These are phyloP conservation scores for Chiroxiphia lanceolata DNA, from an alignment of 2,797 vertebrate species.

Conservation along the genomic window DNA sequence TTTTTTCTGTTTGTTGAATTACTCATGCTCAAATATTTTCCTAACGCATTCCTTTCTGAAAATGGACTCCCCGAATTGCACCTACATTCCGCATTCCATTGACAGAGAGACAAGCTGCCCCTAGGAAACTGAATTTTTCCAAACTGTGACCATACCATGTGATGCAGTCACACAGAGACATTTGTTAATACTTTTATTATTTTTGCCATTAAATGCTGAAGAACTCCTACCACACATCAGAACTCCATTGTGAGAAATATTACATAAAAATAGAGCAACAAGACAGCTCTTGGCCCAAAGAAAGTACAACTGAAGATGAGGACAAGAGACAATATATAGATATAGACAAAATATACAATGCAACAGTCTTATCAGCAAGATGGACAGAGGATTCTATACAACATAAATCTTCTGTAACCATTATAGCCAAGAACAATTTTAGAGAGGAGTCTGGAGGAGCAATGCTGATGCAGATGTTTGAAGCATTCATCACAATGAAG, in stretches of 20 bases:
- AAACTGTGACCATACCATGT: neutral
- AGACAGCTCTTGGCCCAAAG: neutral
- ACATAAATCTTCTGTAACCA: neutral
- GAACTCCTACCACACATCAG: neutral
- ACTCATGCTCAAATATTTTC: constrained; percentile 26
- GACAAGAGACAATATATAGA: neutral
- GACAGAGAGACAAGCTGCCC: neutral
- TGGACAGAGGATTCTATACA: neutral
- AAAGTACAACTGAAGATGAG: neutral
- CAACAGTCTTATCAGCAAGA: neutral
- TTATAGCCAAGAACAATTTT: neutral
- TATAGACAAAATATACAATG: neutral
- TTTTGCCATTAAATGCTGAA: neutral
- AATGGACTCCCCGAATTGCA: neutral
- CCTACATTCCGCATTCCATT: neutral
- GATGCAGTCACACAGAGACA: neutral
- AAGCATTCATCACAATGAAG: neutral
- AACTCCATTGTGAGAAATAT: neutral
- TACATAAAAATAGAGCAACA: neutral
- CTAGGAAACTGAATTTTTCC: neutral
- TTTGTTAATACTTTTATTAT: neutral
- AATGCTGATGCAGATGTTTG: neutral
- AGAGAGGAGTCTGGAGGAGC: neutral
- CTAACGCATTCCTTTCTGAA: neutral
- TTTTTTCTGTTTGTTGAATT: neutral